phyloP scores from a whole-genome alignment of 1,140 invertebrate species.

The Drosophila eugracilis region DNA sequence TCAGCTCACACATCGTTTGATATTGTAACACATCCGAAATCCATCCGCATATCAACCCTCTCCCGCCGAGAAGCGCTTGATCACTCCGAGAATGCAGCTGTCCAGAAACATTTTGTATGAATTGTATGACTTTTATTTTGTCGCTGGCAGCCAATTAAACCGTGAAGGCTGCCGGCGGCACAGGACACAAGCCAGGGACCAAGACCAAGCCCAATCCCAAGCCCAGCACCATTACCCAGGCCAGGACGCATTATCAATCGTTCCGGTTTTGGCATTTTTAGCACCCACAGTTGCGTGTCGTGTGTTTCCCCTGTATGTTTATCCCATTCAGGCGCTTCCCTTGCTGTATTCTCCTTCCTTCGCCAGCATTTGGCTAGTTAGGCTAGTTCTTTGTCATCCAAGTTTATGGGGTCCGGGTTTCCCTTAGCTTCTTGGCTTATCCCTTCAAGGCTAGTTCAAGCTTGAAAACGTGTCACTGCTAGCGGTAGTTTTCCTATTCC shows the following conservation, averaged over 20 bases:
- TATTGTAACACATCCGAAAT: constrained; percentile 52
- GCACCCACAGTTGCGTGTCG: constrained; percentile 64
- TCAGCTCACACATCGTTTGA: constrained; percentile 47
- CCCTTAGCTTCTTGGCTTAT: constrained; percentile 47
- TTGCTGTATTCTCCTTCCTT: not conserved
- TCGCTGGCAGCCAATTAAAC: constrained; percentile 82
- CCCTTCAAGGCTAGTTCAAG: constrained; percentile 45
- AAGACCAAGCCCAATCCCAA: constrained; percentile 21
- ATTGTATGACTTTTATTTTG: constrained; percentile 74
- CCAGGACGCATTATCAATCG: constrained; percentile 70
- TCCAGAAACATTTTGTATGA: constrained; percentile 59
- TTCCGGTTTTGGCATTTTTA: constrained; percentile 73
- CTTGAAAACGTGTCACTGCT: constrained; percentile 41
- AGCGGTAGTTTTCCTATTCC: not conserved
- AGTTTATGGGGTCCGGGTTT: constrained; percentile 61
- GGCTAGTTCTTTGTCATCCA: constrained; percentile 73
- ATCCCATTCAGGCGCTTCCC: constrained; percentile 38
- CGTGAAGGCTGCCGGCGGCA: constrained; percentile 81
- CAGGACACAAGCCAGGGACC: constrained; percentile 59
- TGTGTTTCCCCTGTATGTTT: constrained; percentile 52
- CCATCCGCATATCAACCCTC: constrained; percentile 38
- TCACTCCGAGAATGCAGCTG: constrained; percentile 56
- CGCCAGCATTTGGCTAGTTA: constrained; percentile 49
- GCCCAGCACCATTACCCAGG: constrained; percentile 28
- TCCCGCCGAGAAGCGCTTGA: constrained; percentile 21